phyloP scores from a whole-genome alignment of 1,140 invertebrate genomes.

The Penaeus japonicus region DNA sequence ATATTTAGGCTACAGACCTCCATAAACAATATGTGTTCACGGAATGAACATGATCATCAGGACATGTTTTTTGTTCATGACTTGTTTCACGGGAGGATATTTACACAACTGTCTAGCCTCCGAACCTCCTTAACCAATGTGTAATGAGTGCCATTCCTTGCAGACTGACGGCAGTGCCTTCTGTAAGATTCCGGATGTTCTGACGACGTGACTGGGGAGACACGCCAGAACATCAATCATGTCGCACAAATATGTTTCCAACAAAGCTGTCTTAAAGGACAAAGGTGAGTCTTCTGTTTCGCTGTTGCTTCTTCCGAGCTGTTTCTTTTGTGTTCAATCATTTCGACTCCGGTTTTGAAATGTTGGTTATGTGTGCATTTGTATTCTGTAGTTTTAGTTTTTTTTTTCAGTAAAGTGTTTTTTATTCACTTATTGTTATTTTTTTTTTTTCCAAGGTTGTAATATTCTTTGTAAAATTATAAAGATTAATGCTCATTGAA shows the following conservation, averaged over 20 bases:
- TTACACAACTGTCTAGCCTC: neutral
- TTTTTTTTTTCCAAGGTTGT: too few relatives aligned
- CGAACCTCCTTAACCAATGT: neutral
- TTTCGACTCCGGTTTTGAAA: too few relatives aligned
- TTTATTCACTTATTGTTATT: too few relatives aligned
- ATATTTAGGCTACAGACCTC: neutral
- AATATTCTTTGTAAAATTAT: too few relatives aligned
- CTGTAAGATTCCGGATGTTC: constrained; percentile 4
- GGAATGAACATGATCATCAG: too few relatives aligned
- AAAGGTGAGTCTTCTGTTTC: neutral
- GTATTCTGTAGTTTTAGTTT: too few relatives aligned
- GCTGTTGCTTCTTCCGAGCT: neutral
- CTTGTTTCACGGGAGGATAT: constrained; percentile 15
- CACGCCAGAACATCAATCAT: constrained; percentile 19
- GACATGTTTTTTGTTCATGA: too few relatives aligned
- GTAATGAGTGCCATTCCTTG: neutral
- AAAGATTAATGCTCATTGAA: too few relatives aligned
- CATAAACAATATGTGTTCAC: too few relatives aligned
- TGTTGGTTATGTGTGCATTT: too few relatives aligned
- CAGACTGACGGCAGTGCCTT: neutral
- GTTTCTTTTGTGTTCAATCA: neutral
- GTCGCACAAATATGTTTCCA: constrained; percentile 52
- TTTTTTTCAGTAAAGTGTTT: too few relatives aligned
- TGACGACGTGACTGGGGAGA: constrained; percentile 9
- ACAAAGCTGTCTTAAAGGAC: constrained; percentile 50